phyloP scores from a whole-genome alignment of 64 coral and sea anemone species.

The Actinia tenebrosa region DNA sequence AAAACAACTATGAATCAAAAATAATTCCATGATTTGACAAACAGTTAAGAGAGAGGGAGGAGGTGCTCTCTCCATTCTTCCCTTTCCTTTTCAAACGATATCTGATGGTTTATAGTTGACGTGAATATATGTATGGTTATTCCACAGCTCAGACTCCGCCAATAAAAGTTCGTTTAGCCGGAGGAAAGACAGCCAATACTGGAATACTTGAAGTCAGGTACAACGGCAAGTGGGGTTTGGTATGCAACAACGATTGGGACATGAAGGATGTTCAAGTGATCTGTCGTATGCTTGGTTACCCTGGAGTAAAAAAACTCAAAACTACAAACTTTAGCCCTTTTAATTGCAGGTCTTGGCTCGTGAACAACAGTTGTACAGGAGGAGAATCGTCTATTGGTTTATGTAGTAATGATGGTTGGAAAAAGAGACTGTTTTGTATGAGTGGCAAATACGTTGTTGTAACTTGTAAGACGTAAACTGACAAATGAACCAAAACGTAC shows the following conservation, averaged over 20 bases:
- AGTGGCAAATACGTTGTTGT: not conserved
- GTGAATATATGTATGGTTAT: no score
- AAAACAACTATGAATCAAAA: no score
- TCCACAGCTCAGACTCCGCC: not conserved
- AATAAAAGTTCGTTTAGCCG: not conserved
- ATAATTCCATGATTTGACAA: no score
- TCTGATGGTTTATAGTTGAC: no score
- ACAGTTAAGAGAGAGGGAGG: no score
- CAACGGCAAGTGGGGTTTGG: not conserved
- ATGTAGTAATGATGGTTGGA: not conserved
- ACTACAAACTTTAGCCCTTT: not conserved
- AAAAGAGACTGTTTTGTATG: not conserved
- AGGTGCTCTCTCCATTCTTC: no score
- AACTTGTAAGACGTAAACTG: not conserved
- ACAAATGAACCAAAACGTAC: no score
- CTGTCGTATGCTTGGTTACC: constrained; percentile 4
- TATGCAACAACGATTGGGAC: not conserved
- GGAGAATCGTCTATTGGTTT: not conserved
- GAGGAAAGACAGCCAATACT: not conserved
- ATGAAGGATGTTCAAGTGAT: not conserved
- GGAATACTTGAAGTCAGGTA: not conserved
- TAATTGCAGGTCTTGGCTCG: not conserved
- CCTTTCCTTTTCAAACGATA: no score
- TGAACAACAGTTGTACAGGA: not conserved
- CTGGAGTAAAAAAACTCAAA: not conserved